Base-by-base conservation (phyloP, 2,888 invertebrate species). In the Deroplatys truncata region DNA sequence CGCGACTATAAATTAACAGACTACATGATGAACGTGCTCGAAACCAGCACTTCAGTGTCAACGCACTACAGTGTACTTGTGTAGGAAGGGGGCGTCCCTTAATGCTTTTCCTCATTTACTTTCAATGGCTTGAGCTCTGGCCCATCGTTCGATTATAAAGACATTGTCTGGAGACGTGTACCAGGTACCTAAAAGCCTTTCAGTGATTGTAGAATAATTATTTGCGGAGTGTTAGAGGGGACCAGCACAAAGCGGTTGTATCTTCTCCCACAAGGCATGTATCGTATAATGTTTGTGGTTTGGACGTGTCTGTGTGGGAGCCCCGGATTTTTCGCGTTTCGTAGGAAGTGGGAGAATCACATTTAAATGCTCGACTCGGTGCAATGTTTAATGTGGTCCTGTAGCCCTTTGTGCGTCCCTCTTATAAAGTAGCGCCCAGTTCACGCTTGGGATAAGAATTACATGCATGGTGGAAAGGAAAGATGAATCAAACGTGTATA, bases 381-480 rank as follows among this genome's bases (percentile, higher is more conserved):
- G 83, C 35, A n/a, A 83, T 87, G 87, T 87, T 87, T 87, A 87
- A 87, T 87, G 87, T 87, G 87, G 87, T 87, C 83, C 83, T 87
- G 28, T 87, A 87, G 87, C 87, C 87, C 83, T 87, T 87, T 87
- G 87, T 83, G 83, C 43, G 87, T 87, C 31, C n/a, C 87, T 87
- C 87, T 87, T 83, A 35, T 35, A 31, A 83, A 87, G 87, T 83
- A 35, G 35, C 82, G 82, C n/a, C 10, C 82, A 87, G 87, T 87
- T 87, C 87, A 87, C 87, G 87, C 87, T 35, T 87, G 87, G 87
- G 82, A 87, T 87, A 87, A 87, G 87, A 87, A 87, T 87, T 87
- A 83, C 87, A 83, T 82, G 83, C 72, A 82, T 29, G 86, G 86
- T 82, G 28, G 86, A 82, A 72, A 82, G 87, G 87, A 87, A 83